Percentiles rank a stretch among this genome's conserved stretches.
phyloP scores from a whole-genome alignment of 2,797 vertebrate genomes.

The Pangasius mekongensis region DNA sequence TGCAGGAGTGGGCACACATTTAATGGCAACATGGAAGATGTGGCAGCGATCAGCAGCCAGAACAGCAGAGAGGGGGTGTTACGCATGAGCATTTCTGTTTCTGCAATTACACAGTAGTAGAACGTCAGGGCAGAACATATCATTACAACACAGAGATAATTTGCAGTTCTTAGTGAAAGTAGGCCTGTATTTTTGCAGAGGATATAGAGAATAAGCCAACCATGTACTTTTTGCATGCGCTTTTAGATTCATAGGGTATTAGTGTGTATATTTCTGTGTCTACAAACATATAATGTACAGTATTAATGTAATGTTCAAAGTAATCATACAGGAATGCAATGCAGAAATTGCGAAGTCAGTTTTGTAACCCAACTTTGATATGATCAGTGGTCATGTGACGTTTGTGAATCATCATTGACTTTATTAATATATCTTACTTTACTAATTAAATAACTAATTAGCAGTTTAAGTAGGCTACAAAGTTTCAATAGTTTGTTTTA shows the following conservation, averaged over 20 bases:
- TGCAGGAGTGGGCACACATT: slow-evolving; percentile 62
- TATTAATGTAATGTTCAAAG: not conserved
- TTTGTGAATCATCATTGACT: not conserved
- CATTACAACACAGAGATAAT: slow-evolving; percentile 28
- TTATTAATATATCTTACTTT: too few species aligned
- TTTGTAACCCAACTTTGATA: not conserved
- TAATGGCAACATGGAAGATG: slow-evolving; percentile 41
- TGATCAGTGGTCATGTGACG: not conserved
- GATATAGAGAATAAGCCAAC: not conserved
- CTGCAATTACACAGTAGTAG: slow-evolving; percentile 41
- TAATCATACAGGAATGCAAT: not conserved
- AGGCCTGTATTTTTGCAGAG: not conserved
- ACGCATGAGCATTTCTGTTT: slow-evolving; percentile 24
- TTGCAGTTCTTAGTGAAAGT: slow-evolving; percentile 10
- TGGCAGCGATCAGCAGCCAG: slow-evolving; percentile 35
- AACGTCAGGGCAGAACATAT: slow-evolving; percentile 21
- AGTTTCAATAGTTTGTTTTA: too few species aligned
- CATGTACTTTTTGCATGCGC: not conserved
- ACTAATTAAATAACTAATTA: not conserved
- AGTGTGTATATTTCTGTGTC: not conserved
- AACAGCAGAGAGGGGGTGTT: slow-evolving; percentile 29
- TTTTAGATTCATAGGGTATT: not conserved
- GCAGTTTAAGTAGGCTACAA: not conserved
- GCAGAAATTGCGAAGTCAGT: not conserved
- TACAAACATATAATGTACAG: not conserved